These are phyloP conservation scores for Diorhabda sublineata DNA, from an alignment of 1,140 invertebrate genomes.

Conservation along the genomic window DNA sequence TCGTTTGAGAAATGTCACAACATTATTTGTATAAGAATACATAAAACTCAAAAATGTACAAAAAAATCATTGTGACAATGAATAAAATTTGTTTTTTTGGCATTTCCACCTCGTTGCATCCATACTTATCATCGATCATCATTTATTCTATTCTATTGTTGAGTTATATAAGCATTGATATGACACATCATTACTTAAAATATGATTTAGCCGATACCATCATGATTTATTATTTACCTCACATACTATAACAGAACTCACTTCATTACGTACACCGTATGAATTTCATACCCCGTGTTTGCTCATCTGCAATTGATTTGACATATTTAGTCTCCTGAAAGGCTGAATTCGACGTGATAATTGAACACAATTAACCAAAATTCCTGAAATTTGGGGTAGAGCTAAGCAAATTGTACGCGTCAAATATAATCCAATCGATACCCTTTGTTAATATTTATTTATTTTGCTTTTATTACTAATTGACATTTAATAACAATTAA, in stretches of 20 bases:
- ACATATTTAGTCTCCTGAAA: conserved; percentile 2
- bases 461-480: not conserved
- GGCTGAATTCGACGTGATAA: conserved; percentile 1
- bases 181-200: too few relatives aligned
- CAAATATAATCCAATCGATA: not conserved
- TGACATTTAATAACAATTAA: not conserved
- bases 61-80: too few relatives aligned
- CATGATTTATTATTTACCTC: conserved; percentile 3
- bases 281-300: not conserved
- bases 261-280: not conserved
- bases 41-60: too few relatives aligned
- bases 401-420: not conserved
- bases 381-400: not conserved
- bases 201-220: not conserved
- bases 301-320: not conserved
- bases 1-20: too few relatives aligned
- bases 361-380: conserved; percentile 2
- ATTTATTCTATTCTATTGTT: too few relatives aligned
- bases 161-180: too few relatives aligned
- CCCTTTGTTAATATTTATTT: not conserved
- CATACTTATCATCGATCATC: too few relatives aligned
- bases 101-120: too few relatives aligned
- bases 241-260: not conserved
- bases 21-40: too few relatives aligned
- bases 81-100: too few relatives aligned